Evolutionary conservation across 2,888 invertebrate genomes (phyloP).

Genomic region (Hemaris fuciformis): DNA sequence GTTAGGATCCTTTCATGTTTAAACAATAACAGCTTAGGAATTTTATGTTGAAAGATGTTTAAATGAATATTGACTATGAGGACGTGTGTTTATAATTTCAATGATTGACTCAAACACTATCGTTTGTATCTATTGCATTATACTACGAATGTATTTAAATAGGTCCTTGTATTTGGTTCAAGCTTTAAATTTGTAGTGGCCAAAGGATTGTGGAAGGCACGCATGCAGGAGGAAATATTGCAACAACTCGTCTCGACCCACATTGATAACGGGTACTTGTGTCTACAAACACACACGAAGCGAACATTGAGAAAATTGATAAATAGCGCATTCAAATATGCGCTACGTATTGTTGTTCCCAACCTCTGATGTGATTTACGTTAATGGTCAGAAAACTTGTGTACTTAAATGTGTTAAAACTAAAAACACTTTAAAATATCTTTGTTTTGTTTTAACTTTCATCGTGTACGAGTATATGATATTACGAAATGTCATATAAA

Average conservation of each 20-base stretch:
- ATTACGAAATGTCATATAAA: too few relatives aligned
- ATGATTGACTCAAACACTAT: background rate
- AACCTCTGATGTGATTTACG: background rate
- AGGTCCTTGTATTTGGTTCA: background rate
- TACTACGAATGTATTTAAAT: background rate
- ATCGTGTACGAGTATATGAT: too few relatives aligned
- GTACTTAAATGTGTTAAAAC: too few relatives aligned
- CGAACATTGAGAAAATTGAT: constrained; percentile 37
- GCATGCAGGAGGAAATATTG: constrained; percentile 59
- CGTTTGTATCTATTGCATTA: background rate
- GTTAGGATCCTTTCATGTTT: background rate
- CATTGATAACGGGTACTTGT: constrained; percentile 64
- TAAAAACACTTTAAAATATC: too few relatives aligned
- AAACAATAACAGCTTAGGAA: background rate
- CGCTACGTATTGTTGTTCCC: background rate
- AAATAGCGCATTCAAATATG: constrained; percentile 14
- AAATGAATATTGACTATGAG: background rate
- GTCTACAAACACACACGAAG: constrained; percentile 42
- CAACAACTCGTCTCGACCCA: constrained; percentile 64
- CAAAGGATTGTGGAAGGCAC: constrained; percentile 36
- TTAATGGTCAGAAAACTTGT: background rate
- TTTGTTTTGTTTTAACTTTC: too few relatives aligned
- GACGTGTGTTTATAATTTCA: background rate
- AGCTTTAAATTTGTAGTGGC: constrained; percentile 12
- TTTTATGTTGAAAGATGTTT: background rate